Base-by-base conservation (phyloP, 2,888 invertebrate genomes). In the Fragum whitleyi region DNA sequence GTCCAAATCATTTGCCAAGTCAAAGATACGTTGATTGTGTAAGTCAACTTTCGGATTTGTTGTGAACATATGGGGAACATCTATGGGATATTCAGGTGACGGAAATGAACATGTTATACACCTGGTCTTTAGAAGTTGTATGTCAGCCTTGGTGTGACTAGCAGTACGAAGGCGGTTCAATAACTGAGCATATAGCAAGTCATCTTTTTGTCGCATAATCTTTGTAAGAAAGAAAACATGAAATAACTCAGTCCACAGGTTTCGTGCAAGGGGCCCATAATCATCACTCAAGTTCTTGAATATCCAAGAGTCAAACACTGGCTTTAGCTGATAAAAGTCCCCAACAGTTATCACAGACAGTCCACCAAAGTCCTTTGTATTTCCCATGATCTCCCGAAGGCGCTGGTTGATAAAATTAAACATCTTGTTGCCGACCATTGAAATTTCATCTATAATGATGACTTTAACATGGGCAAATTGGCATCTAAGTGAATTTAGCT, bases 361-460 rank as follows among this genome's bases (percentile, higher is more conserved):
- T 29, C 81, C 81, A n/a, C 85, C 84, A 82, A 82, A 85, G 11
- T 23, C n/a, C 32, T 74, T 28, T 23, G 36, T 11, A 21, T 16
- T 39, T 1, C 71, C 76, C 59, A 61, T 80, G 2, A 86, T 59
- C 55, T 47, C 19, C 16, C 14, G 47, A 5, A 47, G 14, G 2
- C 47, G 16, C 2, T 2, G 5, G 47, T 47, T 47, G 16, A 47
- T 47, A n/a, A 19, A 47, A 16, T 47, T 47, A 19, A 47, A n/a
- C 47, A 47, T 47, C 2, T 5, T 14, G 23, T 68, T 74, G 1
- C 85, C 82, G 39, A 80, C 82, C 85, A 85, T 85, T 36, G 77
- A 82, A 51, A 79, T 57, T 67, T 85, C 85, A 79, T 85, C 85
- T 67, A 81, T 86, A 3, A 86, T 74, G 9, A 83, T 2, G 3